Evolutionary conservation across 2,797 vertebrate species (phyloP).

Genomic region (Scomberomorus guttatus): DNA sequence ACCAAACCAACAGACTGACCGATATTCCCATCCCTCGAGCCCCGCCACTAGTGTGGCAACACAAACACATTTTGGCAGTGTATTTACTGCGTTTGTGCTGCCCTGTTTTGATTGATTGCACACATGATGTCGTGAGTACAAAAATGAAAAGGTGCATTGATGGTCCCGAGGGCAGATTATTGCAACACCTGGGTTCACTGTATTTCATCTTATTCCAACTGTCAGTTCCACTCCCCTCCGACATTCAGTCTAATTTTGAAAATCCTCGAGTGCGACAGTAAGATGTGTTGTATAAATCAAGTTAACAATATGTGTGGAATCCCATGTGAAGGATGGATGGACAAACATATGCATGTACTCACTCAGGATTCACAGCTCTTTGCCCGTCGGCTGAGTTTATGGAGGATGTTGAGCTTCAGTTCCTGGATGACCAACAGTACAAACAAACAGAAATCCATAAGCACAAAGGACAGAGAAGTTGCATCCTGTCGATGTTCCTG

Average conservation of each 20-base stretch:
- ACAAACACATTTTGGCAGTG: neutral
- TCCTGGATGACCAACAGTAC: neutral
- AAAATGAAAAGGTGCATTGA: conserved; percentile 1
- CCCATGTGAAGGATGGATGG: neutral
- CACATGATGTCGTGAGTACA: neutral
- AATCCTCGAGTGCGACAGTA: neutral
- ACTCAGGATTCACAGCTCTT: neutral
- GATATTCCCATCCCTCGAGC: too few relatives aligned
- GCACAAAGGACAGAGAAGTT: conserved; percentile 1
- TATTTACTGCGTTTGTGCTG: neutral
- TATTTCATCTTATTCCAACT: conserved; percentile 22
- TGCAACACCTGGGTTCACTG: neutral
- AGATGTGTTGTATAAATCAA: neutral
- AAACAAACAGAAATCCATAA: neutral
- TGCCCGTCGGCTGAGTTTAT: neutral
- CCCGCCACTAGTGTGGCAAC: neutral
- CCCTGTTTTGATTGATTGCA: conserved; percentile 16
- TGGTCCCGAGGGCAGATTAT: conserved; percentile 3
- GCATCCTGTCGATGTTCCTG: neutral
- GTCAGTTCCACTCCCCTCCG: neutral
- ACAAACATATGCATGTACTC: neutral
- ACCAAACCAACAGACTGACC: neutral
- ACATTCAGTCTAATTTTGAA: neutral
- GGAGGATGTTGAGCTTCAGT: neutral
- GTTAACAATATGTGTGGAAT: conserved; percentile 15